A percentile compares a stretch with the other conserved stretches of the same genome.
Evolutionary conservation across 64 coral and sea anemone genomes (phyloP).

Genomic region (Orbicella faveolata): DNA sequence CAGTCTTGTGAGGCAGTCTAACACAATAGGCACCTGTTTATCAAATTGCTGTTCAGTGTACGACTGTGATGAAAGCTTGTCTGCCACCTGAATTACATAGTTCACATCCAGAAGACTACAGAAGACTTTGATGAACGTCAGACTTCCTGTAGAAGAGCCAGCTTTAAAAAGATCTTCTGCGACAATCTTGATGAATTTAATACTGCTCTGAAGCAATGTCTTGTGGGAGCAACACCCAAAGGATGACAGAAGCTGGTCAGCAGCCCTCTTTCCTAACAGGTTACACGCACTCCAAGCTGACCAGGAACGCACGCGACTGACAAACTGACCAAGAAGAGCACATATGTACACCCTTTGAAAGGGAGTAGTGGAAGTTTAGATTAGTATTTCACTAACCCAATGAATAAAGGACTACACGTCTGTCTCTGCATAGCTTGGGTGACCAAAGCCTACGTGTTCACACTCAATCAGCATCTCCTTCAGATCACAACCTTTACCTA

Average conservation of each 20-base stretch:
- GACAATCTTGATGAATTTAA: background rate
- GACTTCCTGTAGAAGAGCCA: background rate
- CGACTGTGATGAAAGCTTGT: background rate
- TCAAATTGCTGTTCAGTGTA: background rate
- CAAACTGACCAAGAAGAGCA: constrained; percentile 44
- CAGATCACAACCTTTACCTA: background rate
- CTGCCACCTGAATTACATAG: background rate
- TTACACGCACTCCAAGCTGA: background rate
- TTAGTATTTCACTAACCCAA: background rate
- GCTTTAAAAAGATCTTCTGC: constrained; percentile 23
- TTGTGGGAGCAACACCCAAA: background rate
- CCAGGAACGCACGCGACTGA: background rate
- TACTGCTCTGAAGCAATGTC: background rate
- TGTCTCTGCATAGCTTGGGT: background rate
- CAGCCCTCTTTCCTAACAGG: background rate
- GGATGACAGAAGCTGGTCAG: background rate
- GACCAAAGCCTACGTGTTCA: constrained; percentile 54
- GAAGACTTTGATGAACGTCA: constrained; percentile 15
- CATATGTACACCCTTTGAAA: constrained; percentile 16
- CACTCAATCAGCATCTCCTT: constrained; percentile 43
- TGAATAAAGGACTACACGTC: background rate
- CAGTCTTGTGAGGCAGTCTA: background rate
- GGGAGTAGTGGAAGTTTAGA: background rate
- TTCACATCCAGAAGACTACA: constrained; percentile 4
- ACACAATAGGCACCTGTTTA: background rate